phyloP scores from a whole-genome alignment of 2,888 invertebrate species.

The Phytoseiulus persimilis region DNA sequence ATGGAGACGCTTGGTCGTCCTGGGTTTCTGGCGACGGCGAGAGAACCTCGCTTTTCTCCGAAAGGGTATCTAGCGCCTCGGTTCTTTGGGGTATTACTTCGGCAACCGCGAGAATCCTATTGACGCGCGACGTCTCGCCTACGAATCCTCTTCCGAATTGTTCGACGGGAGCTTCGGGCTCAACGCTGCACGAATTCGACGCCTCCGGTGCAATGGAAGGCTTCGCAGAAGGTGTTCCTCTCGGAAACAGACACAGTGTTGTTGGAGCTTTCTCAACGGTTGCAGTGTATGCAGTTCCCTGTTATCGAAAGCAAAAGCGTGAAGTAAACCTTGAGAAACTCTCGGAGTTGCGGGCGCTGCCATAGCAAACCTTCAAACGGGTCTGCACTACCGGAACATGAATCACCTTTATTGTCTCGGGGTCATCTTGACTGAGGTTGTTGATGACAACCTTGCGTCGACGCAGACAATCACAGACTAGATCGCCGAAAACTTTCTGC shows the following conservation, averaged over 20 bases:
- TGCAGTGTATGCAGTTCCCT: background rate
- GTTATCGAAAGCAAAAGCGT: background rate
- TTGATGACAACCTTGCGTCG: constrained; percentile 6
- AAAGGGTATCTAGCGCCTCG: background rate
- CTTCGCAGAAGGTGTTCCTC: too few species aligned
- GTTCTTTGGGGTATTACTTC: background rate
- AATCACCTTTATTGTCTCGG: background rate
- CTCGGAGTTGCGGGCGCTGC: too few species aligned
- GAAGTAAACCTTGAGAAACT: background rate
- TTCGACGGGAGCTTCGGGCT: background rate
- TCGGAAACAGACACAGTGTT: background rate
- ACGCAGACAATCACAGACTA: constrained; percentile 9
- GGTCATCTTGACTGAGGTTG: background rate
- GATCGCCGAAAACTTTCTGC: background rate
- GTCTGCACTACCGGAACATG: background rate
- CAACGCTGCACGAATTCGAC: background rate
- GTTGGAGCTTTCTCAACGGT: background rate
- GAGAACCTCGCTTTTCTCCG: background rate
- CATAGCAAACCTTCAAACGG: too few species aligned
- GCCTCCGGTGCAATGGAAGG: background rate
- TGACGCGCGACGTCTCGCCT: background rate
- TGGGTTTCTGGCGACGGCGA: background rate
- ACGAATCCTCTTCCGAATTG: background rate
- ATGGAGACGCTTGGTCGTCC: background rate
- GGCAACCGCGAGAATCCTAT: background rate